Base-by-base conservation (phyloP, 1,140 invertebrate species). In the Zaprionus vittiger region DNA sequence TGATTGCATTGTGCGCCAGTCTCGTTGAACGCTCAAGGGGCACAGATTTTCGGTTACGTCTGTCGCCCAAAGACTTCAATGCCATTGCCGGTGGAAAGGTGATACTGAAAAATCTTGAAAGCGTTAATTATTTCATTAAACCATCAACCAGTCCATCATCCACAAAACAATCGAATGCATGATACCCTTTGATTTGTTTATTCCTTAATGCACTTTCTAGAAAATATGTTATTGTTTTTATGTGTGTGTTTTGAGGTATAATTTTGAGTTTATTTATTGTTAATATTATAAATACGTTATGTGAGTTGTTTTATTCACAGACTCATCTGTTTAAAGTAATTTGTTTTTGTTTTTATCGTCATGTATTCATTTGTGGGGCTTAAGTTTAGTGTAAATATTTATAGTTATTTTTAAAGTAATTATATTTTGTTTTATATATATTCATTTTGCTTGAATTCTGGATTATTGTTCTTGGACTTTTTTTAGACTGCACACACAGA, bases 1-100 rank as follows among this genome's bases (percentile, higher is more conserved):
- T 99, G 98, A 98, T 99, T 56, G 96, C 97, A 7, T 93, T 99
- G 5, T 96, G 98, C 31, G 97, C 97, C 5, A 95, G 96, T 2
- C 94, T 99, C 31, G 97, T 98, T 24, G 98, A 99, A 91, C 96
- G 97, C 66, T 98, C 97, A 28, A 93, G 98, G 17, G 96, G 96
- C 69, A 94, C 96, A 7, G 95, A 96, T 93, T 96, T 94, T 73
- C 94, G 95, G 68, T 93, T 98, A 6, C 95, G 96, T n/a, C 93
- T 98, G 5, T 96, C 95, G 4, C 94, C 96, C 3, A 95, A 95
- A 67, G 98, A 99, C 93, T 96, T 97, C 28, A 96, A 95, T 79
- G 96, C 97, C 4, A 95, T 98, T 26, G 95, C 97, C 37, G 97
- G 97, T 57, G 97, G 97, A 52, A 98, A 98, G 94, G 96, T 96